Percentiles rank a stretch among this genome's conserved stretches.
Evolutionary conservation across 2,888 invertebrate genomes (phyloP).

Genomic region (Coenonympha arcania): DNA sequence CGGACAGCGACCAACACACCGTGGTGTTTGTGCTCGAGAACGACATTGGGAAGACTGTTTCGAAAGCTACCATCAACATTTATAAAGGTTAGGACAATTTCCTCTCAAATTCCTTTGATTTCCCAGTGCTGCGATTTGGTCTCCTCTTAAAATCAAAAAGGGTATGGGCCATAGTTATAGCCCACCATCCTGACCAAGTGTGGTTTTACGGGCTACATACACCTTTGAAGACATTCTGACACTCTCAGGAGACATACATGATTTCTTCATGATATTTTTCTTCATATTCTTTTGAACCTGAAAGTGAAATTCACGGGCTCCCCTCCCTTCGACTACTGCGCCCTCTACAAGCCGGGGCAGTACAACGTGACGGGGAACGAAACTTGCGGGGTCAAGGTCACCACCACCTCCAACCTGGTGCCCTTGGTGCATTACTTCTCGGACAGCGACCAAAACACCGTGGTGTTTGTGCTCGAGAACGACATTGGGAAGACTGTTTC

Average conservation of each 20-base stretch:
- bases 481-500: conserved; percentile 80
- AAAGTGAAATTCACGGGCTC: conserved; percentile 83
- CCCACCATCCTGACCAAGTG: too few species aligned
- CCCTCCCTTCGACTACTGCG: conserved; percentile 81
- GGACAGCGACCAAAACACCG: conserved; percentile 80
- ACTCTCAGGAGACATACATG: too few species aligned
- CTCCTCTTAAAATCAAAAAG: too few species aligned
- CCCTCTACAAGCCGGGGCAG: conserved; percentile 75
- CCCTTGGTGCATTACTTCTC: conserved; percentile 79
- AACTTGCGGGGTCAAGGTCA: conserved; percentile 71
- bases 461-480: conserved; percentile 85
- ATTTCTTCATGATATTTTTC: too few species aligned
- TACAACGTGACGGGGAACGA: conserved; percentile 86
- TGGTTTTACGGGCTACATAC: too few species aligned
- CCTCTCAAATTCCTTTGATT: too few species aligned
- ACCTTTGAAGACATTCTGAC: too few species aligned
- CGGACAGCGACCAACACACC: conserved; percentile 80
- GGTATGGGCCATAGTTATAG: too few species aligned
- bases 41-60: conserved; percentile 79
- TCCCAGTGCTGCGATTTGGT: too few species aligned
- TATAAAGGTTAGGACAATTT: conserved; percentile 87
- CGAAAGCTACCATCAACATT: conserved; percentile 83
- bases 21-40: conserved; percentile 86
- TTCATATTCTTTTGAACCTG: conserved; percentile 80
- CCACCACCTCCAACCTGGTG: conserved; percentile 74